A percentile compares a stretch with the other conserved stretches of the same genome.
phyloP scores from a whole-genome alignment of 2,888 invertebrate genomes.

The Ischnus inquisitorius region DNA sequence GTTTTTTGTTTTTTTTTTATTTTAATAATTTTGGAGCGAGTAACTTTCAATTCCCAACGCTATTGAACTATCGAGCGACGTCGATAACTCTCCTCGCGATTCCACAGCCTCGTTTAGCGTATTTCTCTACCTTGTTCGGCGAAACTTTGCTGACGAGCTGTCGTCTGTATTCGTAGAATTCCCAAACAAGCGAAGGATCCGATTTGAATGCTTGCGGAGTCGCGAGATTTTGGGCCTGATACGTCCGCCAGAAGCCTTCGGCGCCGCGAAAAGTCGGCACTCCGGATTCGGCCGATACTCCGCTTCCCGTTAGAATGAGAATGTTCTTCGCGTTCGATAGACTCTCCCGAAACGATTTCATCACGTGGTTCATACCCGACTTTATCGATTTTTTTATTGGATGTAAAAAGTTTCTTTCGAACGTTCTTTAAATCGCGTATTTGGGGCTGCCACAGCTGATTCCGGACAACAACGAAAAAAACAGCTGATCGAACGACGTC shows the following conservation, averaged over 20 bases:
- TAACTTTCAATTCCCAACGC: no score
- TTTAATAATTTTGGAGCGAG: no score
- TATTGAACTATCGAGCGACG: no score
- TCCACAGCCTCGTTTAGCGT: not conserved
- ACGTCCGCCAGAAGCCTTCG: constrained; percentile 93
- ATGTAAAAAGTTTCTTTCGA: not conserved
- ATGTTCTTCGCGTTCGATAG: constrained; percentile 89
- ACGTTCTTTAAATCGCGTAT: not conserved
- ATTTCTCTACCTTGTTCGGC: constrained; percentile 89
- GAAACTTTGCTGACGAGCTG: constrained; percentile 91
- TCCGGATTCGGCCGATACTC: constrained; percentile 94
- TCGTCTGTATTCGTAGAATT: constrained; percentile 95
- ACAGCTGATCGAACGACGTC: constrained; percentile 6
- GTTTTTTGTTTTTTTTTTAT: no score
- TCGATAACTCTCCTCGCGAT: no score
- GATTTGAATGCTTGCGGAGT: constrained; percentile 90
- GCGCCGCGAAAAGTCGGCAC: constrained; percentile 95
- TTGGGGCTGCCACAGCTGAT: not conserved
- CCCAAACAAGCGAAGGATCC: constrained; percentile 94
- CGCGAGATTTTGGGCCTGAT: constrained; percentile 89
- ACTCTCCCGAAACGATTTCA: constrained; percentile 87
- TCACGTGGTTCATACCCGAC: constrained; percentile 70
- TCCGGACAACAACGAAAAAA: not conserved
- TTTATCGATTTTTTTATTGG: not conserved
- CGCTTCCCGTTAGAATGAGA: constrained; percentile 92